A percentile compares a stretch with the other conserved stretches of the same genome.
These are phyloP conservation scores for Pocota personata DNA, from an alignment of 2,888 invertebrate genomes.

Conservation along the genomic window DNA sequence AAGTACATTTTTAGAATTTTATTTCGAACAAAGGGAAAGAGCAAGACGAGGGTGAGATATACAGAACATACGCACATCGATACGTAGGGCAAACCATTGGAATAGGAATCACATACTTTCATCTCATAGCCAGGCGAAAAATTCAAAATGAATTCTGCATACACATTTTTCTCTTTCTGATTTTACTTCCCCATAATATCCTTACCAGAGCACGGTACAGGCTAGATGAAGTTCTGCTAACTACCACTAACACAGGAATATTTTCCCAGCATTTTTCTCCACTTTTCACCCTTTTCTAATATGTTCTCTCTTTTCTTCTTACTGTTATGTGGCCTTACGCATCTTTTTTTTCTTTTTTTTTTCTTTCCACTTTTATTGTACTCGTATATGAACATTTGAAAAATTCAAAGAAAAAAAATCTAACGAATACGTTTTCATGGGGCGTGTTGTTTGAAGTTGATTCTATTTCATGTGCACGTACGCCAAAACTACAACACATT, in stretches of 20 bases:
- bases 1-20: constrained; percentile 43
- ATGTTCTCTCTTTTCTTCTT: constrained; percentile 46
- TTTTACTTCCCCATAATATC: constrained; percentile 28
- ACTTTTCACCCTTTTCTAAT: constrained; percentile 46
- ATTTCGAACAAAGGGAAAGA: constrained; percentile 2
- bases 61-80: not conserved
- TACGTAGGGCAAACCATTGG: constrained; percentile 15
- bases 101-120: constrained; percentile 12
- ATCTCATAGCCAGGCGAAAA: constrained; percentile 33
- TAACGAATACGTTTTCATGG: constrained; percentile 49
- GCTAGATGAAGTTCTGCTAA: constrained; percentile 27
- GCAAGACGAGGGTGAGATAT: not conserved
- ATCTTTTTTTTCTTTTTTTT: constrained; percentile 37
- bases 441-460: constrained; percentile 52
- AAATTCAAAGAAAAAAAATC: constrained; percentile 21
- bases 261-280: constrained; percentile 45
- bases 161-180: constrained; percentile 39
- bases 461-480: constrained; percentile 21
- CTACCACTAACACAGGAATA: constrained; percentile 38
- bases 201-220: not conserved
- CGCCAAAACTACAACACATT: not conserved
- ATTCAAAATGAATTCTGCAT: constrained; percentile 56
- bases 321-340: constrained; percentile 1
- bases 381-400: constrained; percentile 31
- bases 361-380: constrained; percentile 14